Conservation (phyloP, 2,113 vertebrate species). For the Ariopsis seemanni region DNA sequence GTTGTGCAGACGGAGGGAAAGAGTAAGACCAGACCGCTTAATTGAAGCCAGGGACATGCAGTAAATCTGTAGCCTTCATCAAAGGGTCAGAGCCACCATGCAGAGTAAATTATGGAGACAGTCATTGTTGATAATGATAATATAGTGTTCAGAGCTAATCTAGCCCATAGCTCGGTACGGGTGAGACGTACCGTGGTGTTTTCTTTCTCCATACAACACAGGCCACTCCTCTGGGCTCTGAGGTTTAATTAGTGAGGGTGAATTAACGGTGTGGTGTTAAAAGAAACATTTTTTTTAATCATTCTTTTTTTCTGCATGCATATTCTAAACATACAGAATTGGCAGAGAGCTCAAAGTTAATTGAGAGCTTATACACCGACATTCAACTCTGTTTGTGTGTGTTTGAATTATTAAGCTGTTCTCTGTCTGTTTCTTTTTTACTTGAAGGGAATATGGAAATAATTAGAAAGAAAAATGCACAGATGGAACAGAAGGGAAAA, state of each 20-base stretch:
- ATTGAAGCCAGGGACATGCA: constrained; percentile 61
- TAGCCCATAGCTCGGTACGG: constrained; percentile 37
- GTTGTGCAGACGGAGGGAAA: constrained; percentile 21
- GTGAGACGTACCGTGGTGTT: not conserved
- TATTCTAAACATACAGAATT: not conserved
- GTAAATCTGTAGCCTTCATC: constrained; percentile 62
- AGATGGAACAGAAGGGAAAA: constrained; percentile 27
- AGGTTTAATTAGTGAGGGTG: not conserved
- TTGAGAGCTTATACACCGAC: not conserved
- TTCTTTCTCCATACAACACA: constrained; percentile 12
- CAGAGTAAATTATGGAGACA: constrained; percentile 65
- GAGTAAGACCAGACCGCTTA: constrained; percentile 36
- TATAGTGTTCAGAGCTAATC: constrained; percentile 57
- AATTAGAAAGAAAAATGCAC: constrained; percentile 60
- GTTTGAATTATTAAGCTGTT: constrained; percentile 49
- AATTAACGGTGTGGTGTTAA: not conserved
- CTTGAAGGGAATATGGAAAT: constrained; percentile 58
- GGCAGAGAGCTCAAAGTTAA: too few relatives aligned
- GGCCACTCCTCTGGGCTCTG: not conserved
- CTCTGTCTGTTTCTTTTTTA: constrained; percentile 47
- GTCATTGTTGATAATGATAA: constrained; percentile 69
- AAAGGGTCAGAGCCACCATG: constrained; percentile 64
- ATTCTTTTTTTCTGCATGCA: not conserved
- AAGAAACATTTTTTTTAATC: not conserved
- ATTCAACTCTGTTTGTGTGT: constrained; percentile 35